Conservation (phyloP, 2,113 vertebrate genomes). For the Theristicus caerulescens region DNA sequence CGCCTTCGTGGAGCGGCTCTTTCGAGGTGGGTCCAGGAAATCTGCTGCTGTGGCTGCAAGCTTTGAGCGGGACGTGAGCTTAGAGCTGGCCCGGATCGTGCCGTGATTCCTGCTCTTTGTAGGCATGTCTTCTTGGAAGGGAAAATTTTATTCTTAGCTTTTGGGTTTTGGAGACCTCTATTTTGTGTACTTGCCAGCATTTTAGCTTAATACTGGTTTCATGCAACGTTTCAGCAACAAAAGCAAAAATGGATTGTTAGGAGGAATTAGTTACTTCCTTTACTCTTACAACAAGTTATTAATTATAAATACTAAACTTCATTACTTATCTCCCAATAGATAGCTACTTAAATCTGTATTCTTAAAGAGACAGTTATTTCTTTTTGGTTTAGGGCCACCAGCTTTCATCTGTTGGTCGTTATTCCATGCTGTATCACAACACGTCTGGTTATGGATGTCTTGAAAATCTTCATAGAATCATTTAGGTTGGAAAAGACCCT, state of each 20-base stretch:
- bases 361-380: not conserved
- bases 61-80: not conserved
- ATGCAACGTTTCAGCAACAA: not conserved
- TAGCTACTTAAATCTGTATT: not conserved
- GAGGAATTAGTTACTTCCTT: not conserved
- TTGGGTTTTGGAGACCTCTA: not conserved
- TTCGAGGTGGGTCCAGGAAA: not conserved
- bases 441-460: rapidly evolving
- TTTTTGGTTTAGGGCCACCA: not conserved
- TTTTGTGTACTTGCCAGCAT: not conserved
- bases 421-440: not conserved
- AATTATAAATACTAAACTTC: not conserved
- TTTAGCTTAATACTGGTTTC: not conserved
- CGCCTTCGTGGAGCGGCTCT: not conserved
- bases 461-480: not conserved
- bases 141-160: not conserved
- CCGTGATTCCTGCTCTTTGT: not conserved
- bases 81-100: not conserved
- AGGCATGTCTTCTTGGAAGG: not conserved
- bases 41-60: not conserved
- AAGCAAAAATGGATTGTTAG: not conserved
- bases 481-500: not conserved
- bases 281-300: not conserved
- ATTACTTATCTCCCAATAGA: rapidly evolving
- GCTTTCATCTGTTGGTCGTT: not conserved